Evolutionary conservation across 1,140 invertebrate species (phyloP).

Genomic region (Eueides isabella): DNA sequence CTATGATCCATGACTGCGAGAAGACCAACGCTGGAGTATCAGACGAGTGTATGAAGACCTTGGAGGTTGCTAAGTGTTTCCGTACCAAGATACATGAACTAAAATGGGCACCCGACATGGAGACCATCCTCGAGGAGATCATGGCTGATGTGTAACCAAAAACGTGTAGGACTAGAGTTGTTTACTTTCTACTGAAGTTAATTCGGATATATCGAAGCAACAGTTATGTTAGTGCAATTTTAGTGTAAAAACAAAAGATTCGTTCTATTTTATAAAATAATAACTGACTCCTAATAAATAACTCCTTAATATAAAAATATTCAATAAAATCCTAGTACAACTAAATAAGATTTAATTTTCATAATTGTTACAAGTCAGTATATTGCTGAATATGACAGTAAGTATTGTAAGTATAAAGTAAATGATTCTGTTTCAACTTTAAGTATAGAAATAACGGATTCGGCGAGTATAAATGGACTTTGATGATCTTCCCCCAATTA

Average conservation of each 20-base stretch:
- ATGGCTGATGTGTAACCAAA: constrained; percentile 49
- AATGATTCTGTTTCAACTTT: too few relatives aligned
- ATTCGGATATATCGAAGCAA: neutral
- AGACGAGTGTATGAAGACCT: constrained; percentile 52
- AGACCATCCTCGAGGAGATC: constrained; percentile 55
- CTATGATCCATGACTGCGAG: constrained; percentile 61
- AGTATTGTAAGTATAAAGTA: too few relatives aligned
- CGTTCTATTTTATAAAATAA: too few relatives aligned
- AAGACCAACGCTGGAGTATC: constrained; percentile 26
- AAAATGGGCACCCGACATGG: constrained; percentile 67
- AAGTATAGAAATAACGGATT: neutral
- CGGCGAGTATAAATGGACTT: neutral
- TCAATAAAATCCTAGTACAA: too few relatives aligned
- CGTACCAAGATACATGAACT: constrained; percentile 61
- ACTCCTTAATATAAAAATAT: too few relatives aligned
- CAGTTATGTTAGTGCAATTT: too few relatives aligned
- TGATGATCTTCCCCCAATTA: neutral
- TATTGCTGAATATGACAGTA: too few relatives aligned
- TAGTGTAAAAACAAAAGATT: too few relatives aligned
- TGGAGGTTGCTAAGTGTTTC: constrained; percentile 68
- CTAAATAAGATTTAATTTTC: too few relatives aligned
- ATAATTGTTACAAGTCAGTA: too few relatives aligned
- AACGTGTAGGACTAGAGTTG: neutral
- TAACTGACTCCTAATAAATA: too few relatives aligned
- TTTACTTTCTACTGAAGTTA: neutral